These are phyloP conservation scores for Upupa epops DNA, from an alignment of 2,113 vertebrate genomes.

Conservation along the genomic window DNA sequence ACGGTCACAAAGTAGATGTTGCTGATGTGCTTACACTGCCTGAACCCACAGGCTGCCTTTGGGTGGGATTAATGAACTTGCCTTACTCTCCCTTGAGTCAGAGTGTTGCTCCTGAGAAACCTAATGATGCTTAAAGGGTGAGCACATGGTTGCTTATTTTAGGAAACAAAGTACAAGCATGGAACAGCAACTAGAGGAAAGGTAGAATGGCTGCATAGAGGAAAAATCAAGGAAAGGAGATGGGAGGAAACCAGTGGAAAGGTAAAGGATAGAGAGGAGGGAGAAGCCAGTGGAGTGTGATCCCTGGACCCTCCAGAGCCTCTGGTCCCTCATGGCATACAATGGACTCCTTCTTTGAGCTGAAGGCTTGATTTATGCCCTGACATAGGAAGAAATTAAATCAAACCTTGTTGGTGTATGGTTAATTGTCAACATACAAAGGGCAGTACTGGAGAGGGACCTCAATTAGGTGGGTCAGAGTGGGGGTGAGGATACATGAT, in stretches of 20 bases:
- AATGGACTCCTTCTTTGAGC: conserved; percentile 32
- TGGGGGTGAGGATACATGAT: conserved; percentile 55
- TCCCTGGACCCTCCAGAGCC: not conserved
- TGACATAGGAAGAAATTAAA: conserved; percentile 56
- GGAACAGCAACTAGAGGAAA: not conserved
- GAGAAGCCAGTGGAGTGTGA: fast-evolving
- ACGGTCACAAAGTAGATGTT: fast-evolving
- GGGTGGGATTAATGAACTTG: not conserved
- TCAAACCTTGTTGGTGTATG: conserved; percentile 6
- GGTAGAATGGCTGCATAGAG: too few relatives aligned
- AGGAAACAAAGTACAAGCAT: not conserved
- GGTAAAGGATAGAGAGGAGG: not conserved
- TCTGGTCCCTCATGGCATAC: not conserved
- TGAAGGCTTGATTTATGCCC: conserved; percentile 38
- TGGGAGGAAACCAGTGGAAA: not conserved
- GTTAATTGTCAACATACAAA: conserved; percentile 69
- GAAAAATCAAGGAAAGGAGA: too few relatives aligned
- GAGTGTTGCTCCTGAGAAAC: not conserved
- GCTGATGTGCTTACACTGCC: fast-evolving
- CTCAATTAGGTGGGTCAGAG: conserved; percentile 61
- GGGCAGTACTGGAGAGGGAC: conserved; percentile 51
- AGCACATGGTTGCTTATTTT: not conserved
- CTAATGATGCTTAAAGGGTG: not conserved
- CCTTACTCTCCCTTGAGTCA: not conserved
- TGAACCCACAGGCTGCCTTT: fast-evolving